Evolutionary conservation across 2,113 vertebrate species (phyloP).

Genomic region (Seriola quinqueradiata): DNA sequence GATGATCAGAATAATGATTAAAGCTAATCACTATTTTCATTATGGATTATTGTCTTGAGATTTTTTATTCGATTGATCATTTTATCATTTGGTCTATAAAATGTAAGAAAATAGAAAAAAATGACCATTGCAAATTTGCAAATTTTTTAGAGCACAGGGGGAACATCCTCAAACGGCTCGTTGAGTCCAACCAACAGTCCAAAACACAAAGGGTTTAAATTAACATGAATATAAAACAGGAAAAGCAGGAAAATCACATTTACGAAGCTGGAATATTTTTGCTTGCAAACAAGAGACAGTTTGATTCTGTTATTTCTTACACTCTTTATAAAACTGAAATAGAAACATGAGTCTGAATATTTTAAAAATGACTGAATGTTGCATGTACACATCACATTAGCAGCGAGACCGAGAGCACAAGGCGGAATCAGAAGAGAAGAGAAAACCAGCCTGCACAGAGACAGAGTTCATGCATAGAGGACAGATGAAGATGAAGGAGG

Average conservation of each 20-base stretch:
- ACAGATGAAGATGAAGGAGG: constrained; percentile 37
- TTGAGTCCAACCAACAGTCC: neutral
- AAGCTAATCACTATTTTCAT: neutral
- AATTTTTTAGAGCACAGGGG: neutral
- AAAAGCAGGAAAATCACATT: neutral
- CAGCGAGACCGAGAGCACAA: neutral
- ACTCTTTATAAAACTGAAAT: neutral
- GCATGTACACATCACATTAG: neutral
- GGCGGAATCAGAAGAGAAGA: neutral
- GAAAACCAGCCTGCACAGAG: constrained; percentile 7
- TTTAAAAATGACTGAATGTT: neutral
- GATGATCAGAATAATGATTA: neutral
- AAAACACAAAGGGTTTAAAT: neutral
- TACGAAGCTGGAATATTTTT: neutral
- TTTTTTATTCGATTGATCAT: neutral
- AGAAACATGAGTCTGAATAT: neutral
- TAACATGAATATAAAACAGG: neutral
- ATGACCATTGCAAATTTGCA: too few relatives aligned
- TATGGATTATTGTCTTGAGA: neutral
- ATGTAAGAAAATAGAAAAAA: constrained; percentile 4
- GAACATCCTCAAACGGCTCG: neutral
- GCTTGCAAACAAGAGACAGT: neutral
- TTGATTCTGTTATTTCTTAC: neutral
- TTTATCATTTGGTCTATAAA: neutral
- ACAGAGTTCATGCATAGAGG: constrained; percentile 16